Conservation (phyloP, 2,888 invertebrate genomes). For the Sarcophaga carnaria region DNA sequence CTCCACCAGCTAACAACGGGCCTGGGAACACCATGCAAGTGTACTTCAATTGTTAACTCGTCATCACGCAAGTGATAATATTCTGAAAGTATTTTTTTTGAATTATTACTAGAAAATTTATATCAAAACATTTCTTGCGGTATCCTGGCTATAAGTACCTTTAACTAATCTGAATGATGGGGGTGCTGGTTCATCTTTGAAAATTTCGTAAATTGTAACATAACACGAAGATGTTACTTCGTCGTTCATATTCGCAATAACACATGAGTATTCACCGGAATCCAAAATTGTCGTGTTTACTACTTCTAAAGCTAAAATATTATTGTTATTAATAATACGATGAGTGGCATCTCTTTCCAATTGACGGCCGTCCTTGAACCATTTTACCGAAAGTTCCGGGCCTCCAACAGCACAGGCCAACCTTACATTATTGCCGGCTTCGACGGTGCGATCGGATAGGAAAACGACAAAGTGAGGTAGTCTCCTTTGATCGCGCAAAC, state of each 20-base stretch:
- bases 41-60: constrained; percentile 84
- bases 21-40: constrained; percentile 80
- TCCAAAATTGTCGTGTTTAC: constrained; percentile 85
- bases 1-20: constrained; percentile 80
- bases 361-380: constrained; percentile 87
- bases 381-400: constrained; percentile 87
- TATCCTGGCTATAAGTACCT: constrained; percentile 79
- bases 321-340: constrained; percentile 83
- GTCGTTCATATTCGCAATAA: constrained; percentile 89
- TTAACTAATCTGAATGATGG: constrained; percentile 89
- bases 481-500: constrained; percentile 80
- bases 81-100: constrained; percentile 73
- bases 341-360: constrained; percentile 81
- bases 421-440: constrained; percentile 88
- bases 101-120: constrained; percentile 65
- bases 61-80: constrained; percentile 83
- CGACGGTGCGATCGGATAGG: constrained; percentile 89
- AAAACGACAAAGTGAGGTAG: constrained; percentile 82
- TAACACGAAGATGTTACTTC: constrained; percentile 87
- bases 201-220: constrained; percentile 89
- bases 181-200: constrained; percentile 87
- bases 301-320: constrained; percentile 84
- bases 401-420: constrained; percentile 91
- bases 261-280: constrained; percentile 86
- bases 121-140: constrained; percentile 73